A percentile compares a stretch with the other conserved stretches of the same genome.
phyloP scores from a whole-genome alignment of 2,888 invertebrate genomes.

The Dascillus cervinus region DNA sequence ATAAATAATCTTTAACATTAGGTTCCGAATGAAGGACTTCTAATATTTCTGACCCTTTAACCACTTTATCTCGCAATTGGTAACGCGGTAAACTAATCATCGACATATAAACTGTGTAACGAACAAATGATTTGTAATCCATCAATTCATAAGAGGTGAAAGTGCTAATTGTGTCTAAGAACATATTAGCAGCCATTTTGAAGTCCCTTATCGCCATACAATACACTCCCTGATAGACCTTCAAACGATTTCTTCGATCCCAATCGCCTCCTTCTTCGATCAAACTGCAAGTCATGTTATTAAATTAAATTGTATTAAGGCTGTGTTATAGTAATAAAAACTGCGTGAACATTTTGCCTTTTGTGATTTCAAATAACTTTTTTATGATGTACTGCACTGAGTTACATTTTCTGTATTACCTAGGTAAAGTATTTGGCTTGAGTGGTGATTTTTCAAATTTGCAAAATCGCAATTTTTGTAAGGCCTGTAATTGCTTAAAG shows the following conservation, averaged over 20 bases:
- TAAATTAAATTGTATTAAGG: too few relatives aligned
- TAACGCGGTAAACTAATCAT: constrained; percentile 77
- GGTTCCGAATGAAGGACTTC: constrained; percentile 41
- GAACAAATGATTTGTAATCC: constrained; percentile 84
- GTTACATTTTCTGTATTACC: too few relatives aligned
- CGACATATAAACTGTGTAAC: constrained; percentile 76
- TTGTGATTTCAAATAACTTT: too few relatives aligned
- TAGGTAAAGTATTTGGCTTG: too few relatives aligned
- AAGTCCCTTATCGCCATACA: constrained; percentile 95
- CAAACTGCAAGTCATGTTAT: constrained; percentile 40
- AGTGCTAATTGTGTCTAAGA: constrained; percentile 97
- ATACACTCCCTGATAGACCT: constrained; percentile 96
- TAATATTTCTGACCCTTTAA: constrained; percentile 42
- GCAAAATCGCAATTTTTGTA: too few relatives aligned
- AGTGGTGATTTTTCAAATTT: too few relatives aligned
- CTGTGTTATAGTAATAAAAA: too few relatives aligned
- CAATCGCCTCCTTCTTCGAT: constrained; percentile 99
- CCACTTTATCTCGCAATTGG: constrained; percentile 66
- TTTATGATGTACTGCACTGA: too few relatives aligned
- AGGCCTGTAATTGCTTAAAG: too few relatives aligned
- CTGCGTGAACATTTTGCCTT: too few relatives aligned
- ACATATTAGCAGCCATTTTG: constrained; percentile 87
- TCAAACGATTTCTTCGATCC: constrained; percentile 95
- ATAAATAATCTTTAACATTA: constrained; percentile 40
- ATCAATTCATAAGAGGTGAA: constrained; percentile 98